Evolutionary conservation across 2,888 invertebrate species (phyloP), one percentile per base, ranked within the genome.

Genomic region (Brenthis hecate): DNA sequence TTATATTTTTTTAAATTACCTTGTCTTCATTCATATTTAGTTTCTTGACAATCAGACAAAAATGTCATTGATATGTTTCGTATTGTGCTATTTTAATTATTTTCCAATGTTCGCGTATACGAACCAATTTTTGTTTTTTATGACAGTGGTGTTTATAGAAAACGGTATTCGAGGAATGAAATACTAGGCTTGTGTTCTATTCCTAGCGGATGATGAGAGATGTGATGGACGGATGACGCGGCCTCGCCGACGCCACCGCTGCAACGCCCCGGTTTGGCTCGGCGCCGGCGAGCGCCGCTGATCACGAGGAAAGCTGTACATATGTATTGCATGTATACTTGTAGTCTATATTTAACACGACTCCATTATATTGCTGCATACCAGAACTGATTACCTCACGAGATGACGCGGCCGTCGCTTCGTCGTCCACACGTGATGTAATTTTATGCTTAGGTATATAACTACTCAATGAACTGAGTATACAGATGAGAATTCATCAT

Each of bases 161-260:
- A 78, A 75, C 76, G 86, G 86, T 85, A 91, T 91, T 87, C 87
- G 76, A 81, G 85, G 91, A 90, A 91, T 87, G 88, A 82, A 85
- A 83, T 83, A 83, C 80, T 86, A 87, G 80, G 81, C 80, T 78
- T 75, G 78, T 76, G 83, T 85, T 84, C 91, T 92, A 92, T 91
- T 91, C 85, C 81, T 89, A 87, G 89, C 81, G 69, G 74, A 85
- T 88, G 91, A 90, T 90, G 88, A 87, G 84, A 82, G 83, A 81
- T 84, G 81, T 87, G 89, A 89, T 87, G 86, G 89, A 88, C 89
- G 84, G 82, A 87, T 91, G 91, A 91, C 90, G 91, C 83, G 88
- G 83, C 87, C 86, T 87, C 88, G 86, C 78, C 81, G 83, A 76
- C 79, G 80, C 67, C 70, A 67, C 72, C 72, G 70, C 72, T 77